Evolutionary conservation across 2,113 vertebrate species (phyloP).

Genomic region (Cisticola juncidis): DNA sequence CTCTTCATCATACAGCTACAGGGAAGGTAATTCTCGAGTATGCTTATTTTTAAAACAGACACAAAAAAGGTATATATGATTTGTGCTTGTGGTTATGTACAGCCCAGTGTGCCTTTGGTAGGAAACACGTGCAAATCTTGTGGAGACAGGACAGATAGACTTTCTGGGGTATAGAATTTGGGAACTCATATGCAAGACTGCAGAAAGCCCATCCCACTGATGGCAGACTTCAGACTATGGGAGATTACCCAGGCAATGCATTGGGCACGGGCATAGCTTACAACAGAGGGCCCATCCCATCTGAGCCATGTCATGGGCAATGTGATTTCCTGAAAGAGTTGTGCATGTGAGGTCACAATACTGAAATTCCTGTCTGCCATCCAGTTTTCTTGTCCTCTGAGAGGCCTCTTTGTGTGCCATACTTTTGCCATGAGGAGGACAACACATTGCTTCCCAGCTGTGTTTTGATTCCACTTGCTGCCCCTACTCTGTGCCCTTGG

Average conservation of each 20-base stretch:
- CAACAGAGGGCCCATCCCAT: background rate
- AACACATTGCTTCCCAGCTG: background rate
- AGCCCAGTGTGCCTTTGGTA: background rate
- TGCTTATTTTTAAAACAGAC: background rate
- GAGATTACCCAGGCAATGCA: background rate
- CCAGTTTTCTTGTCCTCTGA: background rate
- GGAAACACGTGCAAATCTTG: background rate
- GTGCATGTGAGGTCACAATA: accelerated
- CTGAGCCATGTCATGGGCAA: background rate
- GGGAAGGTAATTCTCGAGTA: background rate
- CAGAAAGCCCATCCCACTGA: background rate
- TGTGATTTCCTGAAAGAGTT: background rate
- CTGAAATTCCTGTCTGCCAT: background rate
- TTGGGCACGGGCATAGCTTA: background rate
- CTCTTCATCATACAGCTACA: background rate
- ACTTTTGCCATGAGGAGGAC: background rate
- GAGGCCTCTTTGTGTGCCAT: background rate
- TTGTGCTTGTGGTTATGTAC: background rate
- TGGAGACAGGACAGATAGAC: background rate
- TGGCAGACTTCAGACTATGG: background rate
- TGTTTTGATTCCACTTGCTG: background rate
- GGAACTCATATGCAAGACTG: background rate
- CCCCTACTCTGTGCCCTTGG: background rate
- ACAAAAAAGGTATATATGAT: background rate
- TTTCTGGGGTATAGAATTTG: background rate